phyloP scores from a whole-genome alignment of 2,888 invertebrate species.

The Nomada ruficornis region DNA sequence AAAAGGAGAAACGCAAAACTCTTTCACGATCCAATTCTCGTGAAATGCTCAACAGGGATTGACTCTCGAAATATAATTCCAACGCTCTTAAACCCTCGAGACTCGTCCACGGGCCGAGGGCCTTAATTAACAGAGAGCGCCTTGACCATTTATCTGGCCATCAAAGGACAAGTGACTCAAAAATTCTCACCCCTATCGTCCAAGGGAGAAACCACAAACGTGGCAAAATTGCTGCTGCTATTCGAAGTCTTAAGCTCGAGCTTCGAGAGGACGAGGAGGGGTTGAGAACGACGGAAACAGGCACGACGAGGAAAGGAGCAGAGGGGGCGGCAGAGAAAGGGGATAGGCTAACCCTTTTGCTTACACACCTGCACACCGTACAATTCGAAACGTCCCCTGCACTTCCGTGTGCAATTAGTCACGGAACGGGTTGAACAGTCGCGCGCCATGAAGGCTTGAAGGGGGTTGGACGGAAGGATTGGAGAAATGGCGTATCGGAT shows the following conservation, averaged over 20 bases:
- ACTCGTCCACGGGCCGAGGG: background rate
- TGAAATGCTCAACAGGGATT: background rate
- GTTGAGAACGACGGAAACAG: background rate
- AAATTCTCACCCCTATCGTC: background rate
- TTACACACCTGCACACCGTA: slow-evolving; percentile 52
- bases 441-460: slow-evolving; percentile 1
- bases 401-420: slow-evolving; percentile 68
- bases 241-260: background rate
- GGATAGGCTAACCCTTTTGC: slow-evolving; percentile 32
- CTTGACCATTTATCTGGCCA: slow-evolving; percentile 10
- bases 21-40: background rate
- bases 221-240: background rate
- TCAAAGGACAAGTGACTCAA: background rate
- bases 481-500: slow-evolving; percentile 29
- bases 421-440: slow-evolving; percentile 61
- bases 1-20: background rate
- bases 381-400: slow-evolving; percentile 59
- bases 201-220: background rate
- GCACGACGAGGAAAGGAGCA: background rate
- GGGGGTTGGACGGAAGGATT: slow-evolving; percentile 11
- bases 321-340: background rate
- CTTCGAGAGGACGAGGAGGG: background rate
- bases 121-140: slow-evolving; percentile 4
- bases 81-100: background rate
- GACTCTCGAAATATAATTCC: background rate